Evolutionary conservation across 2,113 vertebrate genomes (phyloP), one percentile per base, ranked within the genome.

Genomic region (Heterochromis multidens): DNA sequence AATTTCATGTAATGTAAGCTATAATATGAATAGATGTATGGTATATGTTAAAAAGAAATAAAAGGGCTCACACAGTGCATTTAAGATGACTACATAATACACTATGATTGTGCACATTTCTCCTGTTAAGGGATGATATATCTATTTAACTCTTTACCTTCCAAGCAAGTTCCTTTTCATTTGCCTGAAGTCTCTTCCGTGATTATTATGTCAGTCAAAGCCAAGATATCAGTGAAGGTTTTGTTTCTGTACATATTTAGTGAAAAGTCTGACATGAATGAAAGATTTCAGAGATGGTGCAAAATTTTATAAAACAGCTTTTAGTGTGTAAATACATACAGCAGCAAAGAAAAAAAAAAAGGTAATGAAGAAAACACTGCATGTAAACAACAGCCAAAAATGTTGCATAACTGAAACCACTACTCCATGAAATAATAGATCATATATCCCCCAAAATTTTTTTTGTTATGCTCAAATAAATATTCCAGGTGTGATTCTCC

Each of bases 11-110:
- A 49, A 74, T 8, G 1, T n/a, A 1, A 74, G 70, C 46, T 54
- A 33, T 54, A n/a, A 5, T 52, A 74, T 52, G 0, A 0, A 52
- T 31, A 31, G 2, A 31, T 49, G 1, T 72, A 21, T 0, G 2
- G 0, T 49, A 31, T 19, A n/a, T 4, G 1, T 54, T 54, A 74
- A 74, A 74, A 1, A 74, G 1, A 74, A 33, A 74, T 49, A 31
- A 40, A 40, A 74, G 17, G 4, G 4, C 46, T 74, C 43, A 33
- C 2, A n/a, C 29, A 52, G 12, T 72, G 21, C 43, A 74, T 74
- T 74, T 74, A 31, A 52, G 52, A 5, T 74, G 10, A 27, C 17
- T 52, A 52, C 27, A 52, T 16, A 4, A 29, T 13, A 52, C 67
- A 52, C 43, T 19, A 31, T 52, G 67, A 52, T 52, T n/a, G 70